Base-by-base conservation (phyloP, 2,113 vertebrate genomes). In the Vicugna pacos region DNA sequence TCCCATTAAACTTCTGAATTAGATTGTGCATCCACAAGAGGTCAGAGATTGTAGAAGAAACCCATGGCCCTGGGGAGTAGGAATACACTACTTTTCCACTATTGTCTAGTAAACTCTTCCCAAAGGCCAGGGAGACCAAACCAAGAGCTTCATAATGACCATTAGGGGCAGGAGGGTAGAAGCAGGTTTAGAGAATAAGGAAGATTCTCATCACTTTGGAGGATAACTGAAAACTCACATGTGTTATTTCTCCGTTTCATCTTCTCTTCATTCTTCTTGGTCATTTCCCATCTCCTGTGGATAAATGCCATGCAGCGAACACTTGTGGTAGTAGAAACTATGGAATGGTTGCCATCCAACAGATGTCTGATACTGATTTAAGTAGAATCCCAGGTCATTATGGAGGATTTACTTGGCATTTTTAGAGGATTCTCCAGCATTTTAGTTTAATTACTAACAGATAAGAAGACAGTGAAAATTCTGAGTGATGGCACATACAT, bases 381-480 rank as follows among this genome's bases (percentile, higher is more conserved):
- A 81, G 32, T 32, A 93, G 50, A 84, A 32, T 93, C 32, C 48
- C 42, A 50, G 24, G 35, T 83, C 16, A 8, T 70, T 65, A 20
- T 46, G 91, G 58, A 42, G 54, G 35, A 94, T 93, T 94, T 87
- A 83, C 15, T 13, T 85, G 60, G 13, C 65, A 93, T 62, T 93
- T 93, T 80, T 56, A 93, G n/a, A 81, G 46, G 46, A 65, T 70
- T 76, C 13, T 48, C 67, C 35, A 89, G 73, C 38, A 91, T 86
- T 94, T 85, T 69, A 16, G 8, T 70, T 90, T 84, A 94, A 80
- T 84, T 94, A 88, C 48, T 84, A 65, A 86, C 42, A 84, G 56
- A 94, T 42, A 82, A 83, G 2, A 79, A 96, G 92, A 54, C 6
- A 69, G 52, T 11, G 91, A 73, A 72, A 87, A 58, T 48, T 75